Evolutionary conservation across 2,797 vertebrate genomes (phyloP), one percentile per base, ranked within the genome.

Genomic region (Alosa sapidissima): DNA sequence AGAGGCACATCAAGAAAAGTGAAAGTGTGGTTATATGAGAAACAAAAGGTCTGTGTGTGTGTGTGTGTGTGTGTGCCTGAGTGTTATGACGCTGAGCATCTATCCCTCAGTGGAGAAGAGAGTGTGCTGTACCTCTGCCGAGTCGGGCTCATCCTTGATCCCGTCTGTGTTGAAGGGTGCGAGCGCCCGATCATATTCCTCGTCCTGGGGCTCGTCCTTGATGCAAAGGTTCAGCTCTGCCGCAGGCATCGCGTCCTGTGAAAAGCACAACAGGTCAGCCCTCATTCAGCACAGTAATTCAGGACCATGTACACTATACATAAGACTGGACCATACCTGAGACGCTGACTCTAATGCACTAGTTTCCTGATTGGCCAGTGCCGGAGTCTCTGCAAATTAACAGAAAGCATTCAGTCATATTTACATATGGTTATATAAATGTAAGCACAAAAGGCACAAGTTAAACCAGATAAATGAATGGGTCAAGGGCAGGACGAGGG

Each of bases 121-220:
- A 8, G 49, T 51, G 49, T 5, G 55, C 55, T 58, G 91, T 92
- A 98, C 97, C 96, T 96, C 95, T 81, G 93, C 89, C 85, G 94
- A 93, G 86, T 95, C 95, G 62, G 97, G 98, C 93, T 99, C 98
- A 86, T 99, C 98, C 94, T 99, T 99, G 91, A 99, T 94, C 83
- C 28, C 89, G 0, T 84, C 60, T 0, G 90, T 91, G 68, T 94
- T 86, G 72, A 96, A 95, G 89, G 96, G 95, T 86, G 93, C 93
- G 82, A 98, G 94, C 83, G 97, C 97, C 89, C 94, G 96, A 86
- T 98, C 97, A 91, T 99, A 99, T 91, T 97, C 98, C 90, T 99
- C 98, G 87, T 99, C 98, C 92, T 97, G 93, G 72, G 98, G 98
- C 93, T 99, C 98, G 89, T 99, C 98, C 93, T 99, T 99, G 93